Evolutionary conservation across 2,797 vertebrate genomes (phyloP).

Genomic region (Lerista edwardsae): DNA sequence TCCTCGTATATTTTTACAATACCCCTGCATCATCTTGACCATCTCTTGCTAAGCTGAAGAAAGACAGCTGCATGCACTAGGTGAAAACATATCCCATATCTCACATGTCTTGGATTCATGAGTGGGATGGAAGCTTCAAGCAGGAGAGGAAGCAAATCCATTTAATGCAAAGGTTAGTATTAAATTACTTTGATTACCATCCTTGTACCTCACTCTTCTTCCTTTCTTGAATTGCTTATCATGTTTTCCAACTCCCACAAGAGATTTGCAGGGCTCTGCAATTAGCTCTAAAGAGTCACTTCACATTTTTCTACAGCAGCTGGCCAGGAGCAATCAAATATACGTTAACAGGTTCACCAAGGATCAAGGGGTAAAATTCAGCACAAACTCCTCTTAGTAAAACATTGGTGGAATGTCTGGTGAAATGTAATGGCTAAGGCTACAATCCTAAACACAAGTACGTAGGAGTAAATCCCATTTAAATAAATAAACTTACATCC

Average conservation of each 20-base stretch:
- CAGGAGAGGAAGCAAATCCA: neutral
- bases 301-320: neutral
- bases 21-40: neutral
- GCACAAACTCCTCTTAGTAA: neutral
- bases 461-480: neutral
- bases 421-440: too few species aligned
- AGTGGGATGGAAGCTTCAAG: neutral
- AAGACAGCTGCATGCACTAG: constrained; percentile 8
- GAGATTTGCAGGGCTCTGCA: neutral
- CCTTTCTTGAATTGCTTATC: neutral
- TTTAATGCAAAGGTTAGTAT: neutral
- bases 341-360: neutral
- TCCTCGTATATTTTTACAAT: neutral
- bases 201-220: neutral
- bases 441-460: neutral
- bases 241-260: neutral
- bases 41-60: neutral
- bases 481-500: too few species aligned
- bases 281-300: neutral
- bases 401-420: neutral
- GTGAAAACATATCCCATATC: neutral
- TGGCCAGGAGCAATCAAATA: neutral
- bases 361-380: neutral
- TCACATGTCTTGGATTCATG: neutral
- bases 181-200: constrained; percentile 11